Conservation (phyloP, 1,140 invertebrate genomes). For the Papilio machaon region DNA sequence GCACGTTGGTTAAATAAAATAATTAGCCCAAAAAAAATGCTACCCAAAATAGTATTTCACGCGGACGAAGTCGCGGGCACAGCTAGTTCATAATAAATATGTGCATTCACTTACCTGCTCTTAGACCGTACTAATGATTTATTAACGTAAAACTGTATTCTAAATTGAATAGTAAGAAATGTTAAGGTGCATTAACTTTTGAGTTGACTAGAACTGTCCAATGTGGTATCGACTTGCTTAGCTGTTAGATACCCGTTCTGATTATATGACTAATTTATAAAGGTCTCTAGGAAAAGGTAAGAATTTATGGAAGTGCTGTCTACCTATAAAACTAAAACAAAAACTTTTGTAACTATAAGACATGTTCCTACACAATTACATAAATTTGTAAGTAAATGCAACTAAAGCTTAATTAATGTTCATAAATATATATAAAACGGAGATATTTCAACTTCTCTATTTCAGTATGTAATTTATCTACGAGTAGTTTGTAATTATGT, state of each 20-base stretch:
- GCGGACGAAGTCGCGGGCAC: too few species aligned
- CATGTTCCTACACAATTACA: neutral
- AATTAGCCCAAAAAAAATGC: too few species aligned
- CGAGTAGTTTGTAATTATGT: too few species aligned
- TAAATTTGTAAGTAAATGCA: too few species aligned
- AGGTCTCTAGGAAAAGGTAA: neutral
- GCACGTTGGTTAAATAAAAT: too few species aligned
- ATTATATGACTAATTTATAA: slow-evolving; percentile 44
- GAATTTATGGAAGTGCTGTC: neutral
- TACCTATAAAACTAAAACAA: neutral
- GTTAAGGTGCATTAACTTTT: slow-evolving; percentile 48
- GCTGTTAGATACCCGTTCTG: slow-evolving; percentile 66
- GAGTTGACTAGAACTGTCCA: neutral
- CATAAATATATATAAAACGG: neutral
- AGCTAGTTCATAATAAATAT: slow-evolving; percentile 49
- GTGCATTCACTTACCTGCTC: slow-evolving; percentile 47
- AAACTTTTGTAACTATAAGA: neutral
- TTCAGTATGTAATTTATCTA: too few species aligned
- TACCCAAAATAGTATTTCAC: too few species aligned
- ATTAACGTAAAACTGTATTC: slow-evolving; percentile 22
- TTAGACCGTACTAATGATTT: slow-evolving; percentile 45
- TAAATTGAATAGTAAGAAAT: slow-evolving; percentile 24
- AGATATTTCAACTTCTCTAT: too few species aligned
- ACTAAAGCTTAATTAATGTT: neutral
- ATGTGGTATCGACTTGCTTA: slow-evolving; percentile 59